Evolutionary conservation across 2,113 vertebrate species (phyloP).

Genomic region (Climacteris rufus): DNA sequence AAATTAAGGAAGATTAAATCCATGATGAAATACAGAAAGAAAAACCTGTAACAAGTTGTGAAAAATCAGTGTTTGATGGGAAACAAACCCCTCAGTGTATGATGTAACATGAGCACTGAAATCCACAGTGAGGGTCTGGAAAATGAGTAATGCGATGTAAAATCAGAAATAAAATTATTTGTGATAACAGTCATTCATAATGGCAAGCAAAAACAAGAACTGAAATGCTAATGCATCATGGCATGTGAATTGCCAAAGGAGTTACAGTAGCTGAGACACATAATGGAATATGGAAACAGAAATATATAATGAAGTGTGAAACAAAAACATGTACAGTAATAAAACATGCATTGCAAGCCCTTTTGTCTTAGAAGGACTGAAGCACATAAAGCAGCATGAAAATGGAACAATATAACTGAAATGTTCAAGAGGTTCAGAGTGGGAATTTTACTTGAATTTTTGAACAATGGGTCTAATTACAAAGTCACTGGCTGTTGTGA

Average conservation of each 20-base stretch:
- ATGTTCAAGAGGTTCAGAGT: not conserved
- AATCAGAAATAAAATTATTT: conserved; percentile 2
- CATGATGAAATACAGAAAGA: not conserved
- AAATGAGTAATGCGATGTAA: conserved; percentile 13
- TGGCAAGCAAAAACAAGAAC: not conserved
- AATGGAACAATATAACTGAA: not conserved
- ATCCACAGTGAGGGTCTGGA: not conserved
- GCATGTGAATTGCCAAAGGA: not conserved
- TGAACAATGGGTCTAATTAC: not conserved
- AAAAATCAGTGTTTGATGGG: not conserved
- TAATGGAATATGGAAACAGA: not conserved
- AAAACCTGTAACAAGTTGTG: not conserved
- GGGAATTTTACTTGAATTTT: not conserved
- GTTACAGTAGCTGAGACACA: not conserved
- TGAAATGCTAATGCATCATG: not conserved
- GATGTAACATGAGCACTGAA: not conserved
- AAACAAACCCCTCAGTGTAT: not conserved
- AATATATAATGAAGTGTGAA: not conserved
- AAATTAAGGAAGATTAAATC: not conserved
- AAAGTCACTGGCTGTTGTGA: not conserved
- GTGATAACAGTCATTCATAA: not conserved
- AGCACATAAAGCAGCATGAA: not conserved
- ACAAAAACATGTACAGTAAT: not conserved
- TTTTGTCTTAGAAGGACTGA: not conserved
- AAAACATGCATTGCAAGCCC: not conserved